Percentiles rank a stretch among this genome's conserved stretches.
These are phyloP conservation scores for Centropus bengalensis DNA, from an alignment of 2,113 vertebrate genomes.

Conservation along the genomic window DNA sequence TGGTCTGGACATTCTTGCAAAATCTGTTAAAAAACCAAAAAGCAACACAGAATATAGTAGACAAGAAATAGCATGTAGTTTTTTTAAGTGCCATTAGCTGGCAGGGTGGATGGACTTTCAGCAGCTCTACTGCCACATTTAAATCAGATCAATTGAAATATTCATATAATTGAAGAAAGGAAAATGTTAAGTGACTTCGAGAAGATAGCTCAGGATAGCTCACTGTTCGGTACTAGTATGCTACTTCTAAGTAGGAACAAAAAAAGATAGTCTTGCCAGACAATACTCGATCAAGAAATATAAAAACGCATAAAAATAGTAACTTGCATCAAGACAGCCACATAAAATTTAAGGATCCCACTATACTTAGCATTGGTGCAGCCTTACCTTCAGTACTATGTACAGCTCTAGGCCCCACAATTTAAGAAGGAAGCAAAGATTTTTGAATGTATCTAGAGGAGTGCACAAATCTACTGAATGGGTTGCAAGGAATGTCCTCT, in stretches of 20 bases:
- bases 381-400: too few relatives aligned
- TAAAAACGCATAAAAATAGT: background rate
- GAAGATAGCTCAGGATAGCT: background rate
- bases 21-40: conserved; percentile 77
- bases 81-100: background rate
- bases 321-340: background rate
- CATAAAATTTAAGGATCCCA: background rate
- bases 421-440: background rate
- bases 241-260: background rate
- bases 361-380: too few relatives aligned
- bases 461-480: background rate
- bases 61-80: background rate
- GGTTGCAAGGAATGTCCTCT: background rate
- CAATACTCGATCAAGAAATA: background rate
- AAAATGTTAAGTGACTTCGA: background rate
- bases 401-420: background rate
- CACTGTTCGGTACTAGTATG: background rate
- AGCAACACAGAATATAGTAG: background rate
- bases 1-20: conserved; percentile 86
- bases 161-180: background rate
- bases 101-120: background rate
- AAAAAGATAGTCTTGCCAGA: background rate
- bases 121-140: background rate
- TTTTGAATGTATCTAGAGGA: background rate
- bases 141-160: background rate